Percentiles rank a stretch among this genome's conserved stretches.
Conservation (phyloP, 2,797 vertebrate genomes). For the Poecilia gillii region DNA sequence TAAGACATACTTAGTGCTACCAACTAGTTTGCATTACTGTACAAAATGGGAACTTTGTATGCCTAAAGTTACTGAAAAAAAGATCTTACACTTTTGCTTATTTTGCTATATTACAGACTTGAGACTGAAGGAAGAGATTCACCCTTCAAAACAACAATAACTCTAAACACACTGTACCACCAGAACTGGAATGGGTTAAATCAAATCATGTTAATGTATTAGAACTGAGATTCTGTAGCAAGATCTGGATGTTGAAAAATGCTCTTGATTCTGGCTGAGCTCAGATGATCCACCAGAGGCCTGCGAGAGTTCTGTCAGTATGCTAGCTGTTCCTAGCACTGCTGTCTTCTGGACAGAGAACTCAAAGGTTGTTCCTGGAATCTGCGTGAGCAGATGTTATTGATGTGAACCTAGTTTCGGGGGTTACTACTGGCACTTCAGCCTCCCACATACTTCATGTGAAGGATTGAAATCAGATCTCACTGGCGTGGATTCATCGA, state of each 20-base stretch:
- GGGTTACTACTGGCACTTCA: not conserved
- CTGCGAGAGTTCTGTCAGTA: not conserved
- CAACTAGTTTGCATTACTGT: not conserved
- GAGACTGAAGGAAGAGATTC: not conserved
- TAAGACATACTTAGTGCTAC: not conserved
- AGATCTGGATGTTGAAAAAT: not conserved
- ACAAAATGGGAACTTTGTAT: not conserved
- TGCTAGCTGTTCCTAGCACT: not conserved
- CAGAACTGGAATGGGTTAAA: not conserved
- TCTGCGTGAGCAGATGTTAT: not conserved
- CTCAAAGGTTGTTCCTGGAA: not conserved
- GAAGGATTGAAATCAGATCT: too few relatives aligned
- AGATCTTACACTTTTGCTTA: not conserved
- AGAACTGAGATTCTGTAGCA: not conserved
- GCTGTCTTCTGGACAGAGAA: not conserved
- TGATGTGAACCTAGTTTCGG: not conserved
- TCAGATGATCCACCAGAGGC: not conserved
- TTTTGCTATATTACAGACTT: not conserved
- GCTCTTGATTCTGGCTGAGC: not conserved
- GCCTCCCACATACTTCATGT: too few relatives aligned
- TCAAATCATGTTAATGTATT: not conserved
- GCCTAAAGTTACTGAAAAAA: not conserved
- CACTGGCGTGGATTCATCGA: too few relatives aligned
- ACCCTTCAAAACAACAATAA: not conserved
- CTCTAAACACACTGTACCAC: not conserved